phyloP scores from a whole-genome alignment of 2,113 vertebrate species.

The Xenus cinereus region DNA sequence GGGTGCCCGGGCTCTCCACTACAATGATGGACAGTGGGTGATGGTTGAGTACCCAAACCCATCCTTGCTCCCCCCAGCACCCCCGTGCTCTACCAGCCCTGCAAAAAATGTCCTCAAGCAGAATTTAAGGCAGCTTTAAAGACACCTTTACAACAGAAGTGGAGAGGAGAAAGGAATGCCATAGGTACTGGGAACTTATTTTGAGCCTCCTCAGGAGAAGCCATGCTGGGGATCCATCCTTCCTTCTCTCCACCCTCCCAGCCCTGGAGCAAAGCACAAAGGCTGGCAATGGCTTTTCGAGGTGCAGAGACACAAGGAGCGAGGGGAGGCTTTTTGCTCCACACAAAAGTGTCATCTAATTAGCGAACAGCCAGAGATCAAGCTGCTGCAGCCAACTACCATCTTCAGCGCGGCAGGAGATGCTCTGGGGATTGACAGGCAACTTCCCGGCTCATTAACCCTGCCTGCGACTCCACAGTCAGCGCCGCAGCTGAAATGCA shows the following conservation, averaged over 20 bases:
- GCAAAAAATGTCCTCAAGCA: background rate
- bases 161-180: background rate
- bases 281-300: background rate
- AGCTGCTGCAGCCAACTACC: background rate
- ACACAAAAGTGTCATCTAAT: background rate
- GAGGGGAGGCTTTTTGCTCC: background rate
- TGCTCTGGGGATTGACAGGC: background rate
- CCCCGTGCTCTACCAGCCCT: background rate
- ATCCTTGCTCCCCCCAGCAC: background rate
- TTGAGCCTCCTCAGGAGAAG: background rate
- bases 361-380: background rate
- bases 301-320: background rate
- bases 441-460: background rate
- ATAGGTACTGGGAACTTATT: background rate
- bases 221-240: rapidly evolving
- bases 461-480: background rate
- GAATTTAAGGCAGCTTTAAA: background rate
- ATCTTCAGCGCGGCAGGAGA: background rate
- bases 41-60: background rate
- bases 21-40: rapidly evolving
- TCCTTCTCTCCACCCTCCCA: background rate
- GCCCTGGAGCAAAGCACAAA: rapidly evolving
- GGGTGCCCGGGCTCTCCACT: background rate
- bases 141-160: rapidly evolving
- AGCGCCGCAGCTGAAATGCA: background rate